Evolutionary conservation across 92 coral and sea anemone species (phyloP), one percentile per base, ranked within the genome.

Genomic region (Scolanthus callimorphus): DNA sequence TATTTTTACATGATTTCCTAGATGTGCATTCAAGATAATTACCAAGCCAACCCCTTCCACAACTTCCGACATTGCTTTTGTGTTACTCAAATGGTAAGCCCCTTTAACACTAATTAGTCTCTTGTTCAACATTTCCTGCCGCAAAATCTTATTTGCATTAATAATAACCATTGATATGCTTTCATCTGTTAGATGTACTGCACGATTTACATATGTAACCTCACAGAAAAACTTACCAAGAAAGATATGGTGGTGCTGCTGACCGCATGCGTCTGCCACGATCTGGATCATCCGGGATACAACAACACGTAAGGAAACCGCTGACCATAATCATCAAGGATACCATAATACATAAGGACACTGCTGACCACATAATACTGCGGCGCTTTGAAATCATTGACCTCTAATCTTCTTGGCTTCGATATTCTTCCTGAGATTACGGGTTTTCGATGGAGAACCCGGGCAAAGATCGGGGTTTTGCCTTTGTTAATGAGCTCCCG

Each of bases 51-150:
- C 31, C 91, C 91, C 19, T 84, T 84, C 46, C 91, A 84, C 79
- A 84, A 84, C 48, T 84, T 84, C 25, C 91, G 86, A 3, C 91
- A 84, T 51, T 84, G 91, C 27, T 84, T 84, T 57, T 84, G 86
- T 57, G 91, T 84, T 29, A 84, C 86, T 12, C 91, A 84, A 53
- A 84, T 84, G 91, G 91, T 84, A 79, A 82, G 79, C 20, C 2
- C n/a, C n/a, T n/a, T n/a, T n/a, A n/a, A n/a, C n/a, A n/a, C n/a
- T 41, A 3, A 20, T 31, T 17, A 24, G 15, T 11, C 17, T 57
- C n/a, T n/a, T n/a, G n/a, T n/a, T n/a, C n/a, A n/a, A n/a, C n/a
- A n/a, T n/a, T n/a, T n/a, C n/a, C n/a, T n/a, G n/a, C n/a, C n/a
- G n/a, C n/a, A n/a, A n/a, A n/a, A n/a, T n/a, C n/a, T n/a, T n/a